Percentiles rank a stretch among this genome's conserved stretches.
These are phyloP conservation scores for Betta splendens DNA, from an alignment of 2,797 vertebrate genomes.

Conservation along the genomic window DNA sequence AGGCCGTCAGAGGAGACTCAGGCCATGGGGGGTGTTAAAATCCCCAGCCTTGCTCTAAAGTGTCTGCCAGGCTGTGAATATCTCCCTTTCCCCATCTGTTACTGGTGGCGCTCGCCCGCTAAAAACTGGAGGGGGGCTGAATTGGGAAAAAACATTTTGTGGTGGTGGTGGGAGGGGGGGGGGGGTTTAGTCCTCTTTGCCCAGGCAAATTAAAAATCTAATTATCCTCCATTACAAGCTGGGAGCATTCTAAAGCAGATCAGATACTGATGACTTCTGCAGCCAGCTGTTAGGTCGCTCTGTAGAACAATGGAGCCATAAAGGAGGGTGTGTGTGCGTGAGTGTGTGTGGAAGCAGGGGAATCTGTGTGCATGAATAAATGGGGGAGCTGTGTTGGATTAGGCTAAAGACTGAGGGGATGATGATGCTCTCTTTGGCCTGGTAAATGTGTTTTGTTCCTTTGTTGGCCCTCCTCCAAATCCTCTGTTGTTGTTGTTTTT, in stretches of 20 bases:
- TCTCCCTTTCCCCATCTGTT: conserved; percentile 76
- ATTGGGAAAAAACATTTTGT: conserved; percentile 31
- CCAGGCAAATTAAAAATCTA: conserved; percentile 70
- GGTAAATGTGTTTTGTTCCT: conserved; percentile 72
- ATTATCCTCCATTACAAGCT: conserved; percentile 76
- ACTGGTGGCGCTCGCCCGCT: conserved; percentile 41
- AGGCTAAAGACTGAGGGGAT: conserved; percentile 60
- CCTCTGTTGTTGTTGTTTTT: conserved; percentile 56
- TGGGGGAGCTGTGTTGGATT: conserved; percentile 57
- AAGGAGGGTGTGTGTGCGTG: conserved; percentile 56
- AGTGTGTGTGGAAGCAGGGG: conserved; percentile 25
- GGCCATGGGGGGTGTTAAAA: conserved; percentile 60
- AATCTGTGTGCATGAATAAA: conserved; percentile 43
- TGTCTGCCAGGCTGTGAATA: conserved; percentile 68
- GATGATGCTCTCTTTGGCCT: conserved; percentile 67
- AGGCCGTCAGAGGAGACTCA: conserved; percentile 49
- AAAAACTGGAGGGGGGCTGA: conserved; percentile 33
- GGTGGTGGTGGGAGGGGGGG: conserved; percentile 20
- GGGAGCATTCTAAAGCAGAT: conserved; percentile 66
- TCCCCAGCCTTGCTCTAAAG: conserved; percentile 55
- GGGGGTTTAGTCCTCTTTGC: conserved; percentile 56
- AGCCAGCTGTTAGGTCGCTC: conserved; percentile 65
- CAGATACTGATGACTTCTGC: conserved; percentile 69
- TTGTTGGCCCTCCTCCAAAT: conserved; percentile 37
- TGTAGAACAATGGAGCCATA: conserved; percentile 64